A percentile compares a stretch with the other conserved stretches of the same genome.
Evolutionary conservation across 2,797 vertebrate genomes (phyloP).

Genomic region (Lindbergichthys nudifrons): DNA sequence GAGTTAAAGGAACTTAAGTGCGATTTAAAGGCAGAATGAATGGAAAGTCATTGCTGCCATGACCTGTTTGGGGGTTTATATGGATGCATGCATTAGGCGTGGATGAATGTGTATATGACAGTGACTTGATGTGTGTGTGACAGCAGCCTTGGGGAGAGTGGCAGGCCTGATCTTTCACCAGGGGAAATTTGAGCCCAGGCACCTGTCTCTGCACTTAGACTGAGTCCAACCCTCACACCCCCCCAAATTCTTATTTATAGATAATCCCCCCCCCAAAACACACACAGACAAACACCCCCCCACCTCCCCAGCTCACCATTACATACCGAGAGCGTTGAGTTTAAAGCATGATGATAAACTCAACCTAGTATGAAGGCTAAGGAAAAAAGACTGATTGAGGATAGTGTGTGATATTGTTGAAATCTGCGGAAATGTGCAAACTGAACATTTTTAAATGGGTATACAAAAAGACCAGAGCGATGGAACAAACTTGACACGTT

Average conservation of each 20-base stretch:
- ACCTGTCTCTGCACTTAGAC: slow-evolving; percentile 88
- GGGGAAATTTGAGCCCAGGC: slow-evolving; percentile 88
- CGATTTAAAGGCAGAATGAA: slow-evolving; percentile 53
- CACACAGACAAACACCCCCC: slow-evolving; percentile 33
- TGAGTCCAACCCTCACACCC: slow-evolving; percentile 78
- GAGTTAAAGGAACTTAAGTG: slow-evolving; percentile 60
- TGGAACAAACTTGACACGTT: slow-evolving; percentile 1
- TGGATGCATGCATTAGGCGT: slow-evolving; percentile 30
- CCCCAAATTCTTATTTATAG: slow-evolving; percentile 87
- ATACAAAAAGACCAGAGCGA: neutral
- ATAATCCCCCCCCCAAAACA: slow-evolving; percentile 45
- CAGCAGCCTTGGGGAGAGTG: slow-evolving; percentile 80
- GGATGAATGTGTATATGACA: slow-evolving; percentile 43
- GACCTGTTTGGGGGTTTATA: slow-evolving; percentile 38
- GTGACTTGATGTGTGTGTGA: slow-evolving; percentile 46
- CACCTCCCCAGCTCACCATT: slow-evolving; percentile 19
- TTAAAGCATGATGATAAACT: slow-evolving; percentile 46
- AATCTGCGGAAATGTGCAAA: slow-evolving; percentile 9
- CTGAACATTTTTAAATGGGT: neutral
- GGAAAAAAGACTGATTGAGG: slow-evolving; percentile 12
- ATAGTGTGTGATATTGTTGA: slow-evolving; percentile 10
- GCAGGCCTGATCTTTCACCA: slow-evolving; percentile 89
- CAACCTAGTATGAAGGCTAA: slow-evolving; percentile 25
- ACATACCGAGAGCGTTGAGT: slow-evolving; percentile 37
- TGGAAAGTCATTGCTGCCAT: slow-evolving; percentile 56